These are phyloP conservation scores for Tenualosa thibaudeaui DNA, from an alignment of 2,797 vertebrate genomes.

Conservation along the genomic window DNA sequence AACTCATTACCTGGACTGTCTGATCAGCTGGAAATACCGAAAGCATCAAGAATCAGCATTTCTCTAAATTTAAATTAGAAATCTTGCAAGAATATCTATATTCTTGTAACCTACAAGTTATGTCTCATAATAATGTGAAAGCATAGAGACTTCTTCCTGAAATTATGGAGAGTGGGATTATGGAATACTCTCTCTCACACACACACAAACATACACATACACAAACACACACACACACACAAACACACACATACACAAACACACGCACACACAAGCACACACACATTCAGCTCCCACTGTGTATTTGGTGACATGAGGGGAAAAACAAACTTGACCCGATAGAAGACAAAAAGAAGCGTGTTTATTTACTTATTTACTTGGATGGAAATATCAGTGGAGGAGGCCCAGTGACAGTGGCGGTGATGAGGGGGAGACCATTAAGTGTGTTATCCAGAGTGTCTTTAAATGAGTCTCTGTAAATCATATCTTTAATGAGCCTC, in stretches of 20 bases:
- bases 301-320: too few species aligned
- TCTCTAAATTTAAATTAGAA: not conserved
- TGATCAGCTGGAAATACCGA: not conserved
- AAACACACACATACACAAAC: not conserved
- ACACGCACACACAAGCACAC: too few species aligned
- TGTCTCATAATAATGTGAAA: not conserved
- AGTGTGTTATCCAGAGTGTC: constrained; percentile 37
- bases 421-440: not conserved
- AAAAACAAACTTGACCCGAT: too few species aligned
- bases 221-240: not conserved
- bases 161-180: not conserved
- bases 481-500: constrained; percentile 68
- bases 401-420: not conserved
- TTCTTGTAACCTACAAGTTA: not conserved
- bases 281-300: too few species aligned
- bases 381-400: not conserved
- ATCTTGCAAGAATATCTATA: not conserved
- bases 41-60: not conserved
- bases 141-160: not conserved
- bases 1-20: not conserved
- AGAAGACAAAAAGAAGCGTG: too few species aligned
- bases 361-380: not conserved
- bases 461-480: constrained; percentile 62
- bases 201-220: too few species aligned
- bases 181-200: not conserved